phyloP scores from a whole-genome alignment of 2,888 invertebrate species.

The Leptinotarsa tumamoca region DNA sequence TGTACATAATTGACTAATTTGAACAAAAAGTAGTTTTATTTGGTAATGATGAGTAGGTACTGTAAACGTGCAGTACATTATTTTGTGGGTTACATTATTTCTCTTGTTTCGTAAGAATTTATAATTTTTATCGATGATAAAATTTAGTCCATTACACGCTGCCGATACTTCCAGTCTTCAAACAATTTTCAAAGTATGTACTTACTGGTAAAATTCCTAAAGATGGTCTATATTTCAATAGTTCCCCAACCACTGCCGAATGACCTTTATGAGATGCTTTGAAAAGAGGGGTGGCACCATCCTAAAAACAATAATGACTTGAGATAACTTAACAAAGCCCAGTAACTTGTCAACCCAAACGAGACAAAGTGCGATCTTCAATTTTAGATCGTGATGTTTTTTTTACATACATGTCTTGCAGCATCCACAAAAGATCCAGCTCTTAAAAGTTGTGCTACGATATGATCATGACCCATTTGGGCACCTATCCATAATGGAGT shows the following conservation, averaged over 20 bases:
- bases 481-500: slow-evolving; percentile 94
- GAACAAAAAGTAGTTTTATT: too few relatives aligned
- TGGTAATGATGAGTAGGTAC: too few relatives aligned
- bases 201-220: slow-evolving; percentile 84
- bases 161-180: too few relatives aligned
- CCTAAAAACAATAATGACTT: slow-evolving; percentile 69
- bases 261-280: slow-evolving; percentile 97
- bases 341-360: background rate
- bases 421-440: slow-evolving; percentile 85
- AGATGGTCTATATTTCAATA: slow-evolving; percentile 85
- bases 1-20: too few relatives aligned
- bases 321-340: background rate
- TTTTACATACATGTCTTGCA: slow-evolving; percentile 76
- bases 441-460: slow-evolving; percentile 81
- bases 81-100: too few relatives aligned
- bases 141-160: too few relatives aligned
- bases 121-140: too few relatives aligned
- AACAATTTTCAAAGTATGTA: slow-evolving; percentile 34
- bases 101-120: too few relatives aligned
- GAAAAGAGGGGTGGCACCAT: slow-evolving; percentile 94
- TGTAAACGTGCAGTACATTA: too few relatives aligned
- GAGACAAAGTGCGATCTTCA: background rate
- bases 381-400: background rate
- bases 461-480: slow-evolving; percentile 92
- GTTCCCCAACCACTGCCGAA: slow-evolving; percentile 84